phyloP scores from a whole-genome alignment of 35 echinoderm and acorn worm species.

The Amphiura filiformis region DNA sequence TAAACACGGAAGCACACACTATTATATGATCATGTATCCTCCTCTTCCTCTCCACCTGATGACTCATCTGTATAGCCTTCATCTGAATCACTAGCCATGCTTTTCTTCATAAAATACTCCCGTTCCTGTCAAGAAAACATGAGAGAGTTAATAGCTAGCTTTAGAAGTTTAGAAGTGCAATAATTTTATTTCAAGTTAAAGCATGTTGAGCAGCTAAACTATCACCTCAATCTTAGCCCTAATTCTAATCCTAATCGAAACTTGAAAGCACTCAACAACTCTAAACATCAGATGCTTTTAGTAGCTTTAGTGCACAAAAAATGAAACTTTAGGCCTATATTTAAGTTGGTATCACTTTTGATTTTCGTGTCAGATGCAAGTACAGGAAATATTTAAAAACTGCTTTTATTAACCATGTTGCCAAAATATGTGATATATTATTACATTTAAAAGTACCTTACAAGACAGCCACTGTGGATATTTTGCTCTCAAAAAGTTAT shows the following conservation, averaged over 20 bases:
- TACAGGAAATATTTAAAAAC: too few species aligned
- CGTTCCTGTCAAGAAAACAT: not conserved
- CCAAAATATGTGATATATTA: too few species aligned
- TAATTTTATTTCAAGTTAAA: not conserved
- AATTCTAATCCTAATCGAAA: not conserved
- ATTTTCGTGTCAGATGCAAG: too few species aligned
- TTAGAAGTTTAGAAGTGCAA: not conserved
- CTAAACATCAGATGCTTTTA: not conserved
- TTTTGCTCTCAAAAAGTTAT: too few species aligned
- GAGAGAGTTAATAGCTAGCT: not conserved
- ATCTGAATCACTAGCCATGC: not conserved
- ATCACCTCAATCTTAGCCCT: not conserved
- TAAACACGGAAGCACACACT: too few species aligned
- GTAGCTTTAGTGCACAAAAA: too few species aligned
- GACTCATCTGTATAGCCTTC: not conserved
- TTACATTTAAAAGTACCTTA: too few species aligned
- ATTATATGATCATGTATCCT: too few species aligned
- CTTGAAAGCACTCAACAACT: not conserved
- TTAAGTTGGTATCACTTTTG: too few species aligned
- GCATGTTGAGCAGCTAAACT: not conserved
- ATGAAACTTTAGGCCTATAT: too few species aligned
- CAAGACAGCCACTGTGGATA: too few species aligned
- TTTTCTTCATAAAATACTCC: not conserved
- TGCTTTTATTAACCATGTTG: too few species aligned
- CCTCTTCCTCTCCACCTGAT: not conserved